Evolutionary conservation across 2,113 vertebrate genomes (phyloP).

Genomic region (Petaurus breviceps): DNA sequence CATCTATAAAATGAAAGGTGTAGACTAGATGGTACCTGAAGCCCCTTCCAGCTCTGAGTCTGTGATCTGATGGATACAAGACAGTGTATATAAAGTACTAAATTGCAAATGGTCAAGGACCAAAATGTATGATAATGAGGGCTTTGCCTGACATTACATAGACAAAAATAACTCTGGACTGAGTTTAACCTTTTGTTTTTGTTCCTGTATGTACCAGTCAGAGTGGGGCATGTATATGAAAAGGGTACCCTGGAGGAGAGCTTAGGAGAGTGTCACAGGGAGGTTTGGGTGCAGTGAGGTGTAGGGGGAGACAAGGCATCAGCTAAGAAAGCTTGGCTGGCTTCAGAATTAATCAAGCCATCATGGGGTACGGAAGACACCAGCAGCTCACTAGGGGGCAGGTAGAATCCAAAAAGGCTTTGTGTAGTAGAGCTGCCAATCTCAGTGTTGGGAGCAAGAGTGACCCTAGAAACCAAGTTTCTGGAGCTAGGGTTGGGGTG

Average conservation of each 20-base stretch:
- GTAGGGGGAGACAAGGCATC: background rate
- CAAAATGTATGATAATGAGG: background rate
- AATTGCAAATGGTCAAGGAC: background rate
- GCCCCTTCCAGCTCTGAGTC: too few relatives aligned
- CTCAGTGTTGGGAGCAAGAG: too few relatives aligned
- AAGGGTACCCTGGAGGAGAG: background rate
- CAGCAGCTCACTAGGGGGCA: background rate
- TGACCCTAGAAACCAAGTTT: background rate
- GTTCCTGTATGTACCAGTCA: slow-evolving; percentile 2
- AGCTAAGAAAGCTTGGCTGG: background rate
- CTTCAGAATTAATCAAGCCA: background rate
- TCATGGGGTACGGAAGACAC: background rate
- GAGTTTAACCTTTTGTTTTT: background rate
- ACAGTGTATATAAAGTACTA: background rate
- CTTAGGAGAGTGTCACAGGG: background rate
- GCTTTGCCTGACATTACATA: too few relatives aligned
- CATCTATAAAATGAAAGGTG: background rate
- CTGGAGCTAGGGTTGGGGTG: background rate
- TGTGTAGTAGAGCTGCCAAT: background rate
- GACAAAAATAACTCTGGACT: background rate
- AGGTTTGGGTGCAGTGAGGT: background rate
- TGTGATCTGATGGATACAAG: background rate
- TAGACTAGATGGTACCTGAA: too few relatives aligned
- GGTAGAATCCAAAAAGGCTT: too few relatives aligned
- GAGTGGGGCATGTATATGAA: background rate